Base-by-base conservation (phyloP, 2,888 invertebrate species). In the Ichneumoninae sp. region DNA sequence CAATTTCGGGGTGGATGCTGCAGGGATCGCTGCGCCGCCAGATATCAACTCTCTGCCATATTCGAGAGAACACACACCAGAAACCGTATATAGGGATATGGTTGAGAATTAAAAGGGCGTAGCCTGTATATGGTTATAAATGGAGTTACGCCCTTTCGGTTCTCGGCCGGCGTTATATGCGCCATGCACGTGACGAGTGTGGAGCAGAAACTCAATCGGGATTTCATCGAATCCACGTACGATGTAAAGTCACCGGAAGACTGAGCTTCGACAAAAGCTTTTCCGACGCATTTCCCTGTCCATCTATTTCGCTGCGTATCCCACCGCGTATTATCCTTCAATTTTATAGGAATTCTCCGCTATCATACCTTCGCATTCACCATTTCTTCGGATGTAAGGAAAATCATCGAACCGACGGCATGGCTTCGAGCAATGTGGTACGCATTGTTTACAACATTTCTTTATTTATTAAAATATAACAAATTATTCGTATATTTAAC, bases 191-290 rank as follows among this genome's bases (percentile, higher is more conserved):
- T 54, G 19, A 13, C 6, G 52, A 5, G 33, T 30, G 30, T 19
- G 22, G 3, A 57, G 22, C 26, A 47, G 13, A 80, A 77, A 83
- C 76, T 77, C 80, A 44, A 83, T 83, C 72, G 33, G 44, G 65
- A 62, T 80, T 68, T 68, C 50, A 54, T 40, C 47, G 71, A 65
- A 80, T 68, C 36, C 71, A 62, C 47, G 65, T 13, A 22, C 62
- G 76, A 80, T 72, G 44, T 44, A 83, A 83, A 80, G 71, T 77
- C 76, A 26, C 57, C 40, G 52, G 66, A 60, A 76, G 26, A 76
- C 44, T 72, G 83, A 72, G 76, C 33, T 72, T 72, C 54, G 70
- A 83, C 57, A 80, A 83, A 76, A 77, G 71, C 79, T 83, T 76
- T 79, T 70, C 74, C 74, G 26, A 40, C 16, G 62, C 7, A 62